Percentiles rank a stretch among this genome's conserved stretches.
Conservation (phyloP, 2,113 vertebrate species). For the Gobio gobio region DNA sequence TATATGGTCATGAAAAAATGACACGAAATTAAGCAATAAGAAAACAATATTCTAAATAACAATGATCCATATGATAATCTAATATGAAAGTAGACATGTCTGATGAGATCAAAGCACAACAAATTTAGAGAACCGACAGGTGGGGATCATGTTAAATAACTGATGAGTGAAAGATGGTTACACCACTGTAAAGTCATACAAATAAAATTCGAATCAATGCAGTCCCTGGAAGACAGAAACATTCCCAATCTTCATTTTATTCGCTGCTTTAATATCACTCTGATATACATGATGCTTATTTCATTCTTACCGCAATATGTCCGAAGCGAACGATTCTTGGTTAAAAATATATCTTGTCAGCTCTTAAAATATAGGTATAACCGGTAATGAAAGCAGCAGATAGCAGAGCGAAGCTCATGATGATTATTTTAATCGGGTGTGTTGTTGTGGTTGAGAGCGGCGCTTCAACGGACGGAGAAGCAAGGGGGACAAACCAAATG, state of each 20-base stretch:
- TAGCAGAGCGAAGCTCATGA: neutral
- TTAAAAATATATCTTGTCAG: neutral
- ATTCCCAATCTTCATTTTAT: neutral
- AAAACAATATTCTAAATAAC: neutral
- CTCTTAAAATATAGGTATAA: neutral
- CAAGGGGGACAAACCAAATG: slow-evolving; percentile 24
- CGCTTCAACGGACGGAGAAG: slow-evolving; percentile 16
- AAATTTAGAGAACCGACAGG: neutral
- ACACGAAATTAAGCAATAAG: neutral
- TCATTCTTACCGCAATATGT: slow-evolving; percentile 28
- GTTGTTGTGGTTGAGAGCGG: slow-evolving; percentile 38
- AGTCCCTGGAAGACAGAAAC: neutral
- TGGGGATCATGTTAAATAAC: neutral
- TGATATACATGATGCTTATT: neutral
- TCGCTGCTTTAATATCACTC: neutral
- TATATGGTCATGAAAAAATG: neutral
- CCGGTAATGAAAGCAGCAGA: neutral
- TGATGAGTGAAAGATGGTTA: neutral
- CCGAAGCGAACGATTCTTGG: neutral
- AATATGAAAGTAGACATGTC: neutral
- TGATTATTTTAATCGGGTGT: neutral
- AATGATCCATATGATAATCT: neutral
- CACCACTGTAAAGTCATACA: neutral
- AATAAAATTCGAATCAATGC: neutral
- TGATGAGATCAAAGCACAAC: neutral